These are phyloP conservation scores for Torymus auratus DNA, from an alignment of 2,888 invertebrate genomes.

Conservation along the genomic window DNA sequence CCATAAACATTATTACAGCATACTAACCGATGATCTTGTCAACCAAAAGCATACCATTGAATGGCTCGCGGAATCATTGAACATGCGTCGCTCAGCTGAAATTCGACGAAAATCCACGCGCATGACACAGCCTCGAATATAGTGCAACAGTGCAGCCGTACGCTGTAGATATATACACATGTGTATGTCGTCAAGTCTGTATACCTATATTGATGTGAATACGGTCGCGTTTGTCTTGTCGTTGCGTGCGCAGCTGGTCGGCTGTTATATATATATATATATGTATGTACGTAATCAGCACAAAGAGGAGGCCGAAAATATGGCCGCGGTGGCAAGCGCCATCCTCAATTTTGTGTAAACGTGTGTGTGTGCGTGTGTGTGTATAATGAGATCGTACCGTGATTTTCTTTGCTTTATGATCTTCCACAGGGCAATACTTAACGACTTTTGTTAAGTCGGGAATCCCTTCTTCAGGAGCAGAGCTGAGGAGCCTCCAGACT, in stretches of 20 bases:
- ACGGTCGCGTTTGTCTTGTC: constrained; percentile 27
- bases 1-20: too few relatives aligned
- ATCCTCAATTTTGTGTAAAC: constrained; percentile 10
- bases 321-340: not conserved
- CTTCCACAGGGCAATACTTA: constrained; percentile 46
- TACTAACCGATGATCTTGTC: too few relatives aligned
- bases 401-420: not conserved
- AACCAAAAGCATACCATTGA: too few relatives aligned
- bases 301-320: constrained; percentile 20
- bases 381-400: not conserved
- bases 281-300: constrained; percentile 3
- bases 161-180: not conserved
- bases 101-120: too few relatives aligned
- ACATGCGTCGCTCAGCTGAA: too few relatives aligned
- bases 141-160: constrained; percentile 9
- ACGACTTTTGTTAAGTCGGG: constrained; percentile 17
- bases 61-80: too few relatives aligned
- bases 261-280: constrained; percentile 1
- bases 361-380: constrained; percentile 3
- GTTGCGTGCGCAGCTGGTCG: constrained; percentile 44
- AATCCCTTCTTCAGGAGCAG: constrained; percentile 21
- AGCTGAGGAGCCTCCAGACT: not conserved
- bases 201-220: constrained; percentile 28
- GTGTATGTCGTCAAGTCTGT: not conserved
- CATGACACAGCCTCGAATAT: not conserved